Percentiles rank a stretch among this genome's conserved stretches.
Conservation (phyloP, 2,888 invertebrate genomes). For the Dryocosmus kuriphilus region DNA sequence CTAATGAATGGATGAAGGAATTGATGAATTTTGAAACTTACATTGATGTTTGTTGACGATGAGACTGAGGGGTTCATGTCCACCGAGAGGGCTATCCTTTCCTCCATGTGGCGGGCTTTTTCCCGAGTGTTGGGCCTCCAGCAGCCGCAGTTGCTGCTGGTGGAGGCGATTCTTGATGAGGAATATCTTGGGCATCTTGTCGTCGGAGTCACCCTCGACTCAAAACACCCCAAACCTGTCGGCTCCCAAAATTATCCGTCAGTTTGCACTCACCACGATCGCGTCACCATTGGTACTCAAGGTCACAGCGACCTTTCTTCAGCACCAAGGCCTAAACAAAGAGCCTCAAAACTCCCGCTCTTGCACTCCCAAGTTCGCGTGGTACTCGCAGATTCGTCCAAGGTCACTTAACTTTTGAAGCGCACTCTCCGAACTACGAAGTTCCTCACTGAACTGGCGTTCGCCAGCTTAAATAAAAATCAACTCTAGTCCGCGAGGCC, state of each 20-base stretch:
- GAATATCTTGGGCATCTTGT: constrained; percentile 94
- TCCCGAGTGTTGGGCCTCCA: constrained; percentile 88
- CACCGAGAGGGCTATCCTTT: constrained; percentile 74
- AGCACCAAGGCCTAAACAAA: constrained; percentile 19
- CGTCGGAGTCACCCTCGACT: constrained; percentile 3
- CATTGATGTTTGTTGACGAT: constrained; percentile 78
- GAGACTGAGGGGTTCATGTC: constrained; percentile 78
- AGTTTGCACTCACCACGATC: constrained; percentile 27
- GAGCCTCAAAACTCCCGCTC: constrained; percentile 14
- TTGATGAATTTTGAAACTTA: constrained; percentile 64
- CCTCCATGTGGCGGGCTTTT: constrained; percentile 72
- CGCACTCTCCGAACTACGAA: constrained; percentile 26
- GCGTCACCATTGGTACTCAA: constrained; percentile 47
- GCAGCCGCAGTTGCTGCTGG: constrained; percentile 91
- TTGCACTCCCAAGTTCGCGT: constrained; percentile 39
- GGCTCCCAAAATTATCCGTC: not conserved
- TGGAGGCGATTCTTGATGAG: constrained; percentile 93
- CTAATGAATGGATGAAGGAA: too few species aligned
- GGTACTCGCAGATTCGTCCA: constrained; percentile 46
- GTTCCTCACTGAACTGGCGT: not conserved
- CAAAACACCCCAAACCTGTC: constrained; percentile 3
- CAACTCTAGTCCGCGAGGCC: not conserved
- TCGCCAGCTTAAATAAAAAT: not conserved
- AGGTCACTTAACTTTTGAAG: constrained; percentile 38
- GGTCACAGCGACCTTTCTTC: constrained; percentile 37